Percentiles rank a stretch among this genome's conserved stretches.
Evolutionary conservation across 2,888 invertebrate genomes (phyloP).

Genomic region (Clivina fossor): DNA sequence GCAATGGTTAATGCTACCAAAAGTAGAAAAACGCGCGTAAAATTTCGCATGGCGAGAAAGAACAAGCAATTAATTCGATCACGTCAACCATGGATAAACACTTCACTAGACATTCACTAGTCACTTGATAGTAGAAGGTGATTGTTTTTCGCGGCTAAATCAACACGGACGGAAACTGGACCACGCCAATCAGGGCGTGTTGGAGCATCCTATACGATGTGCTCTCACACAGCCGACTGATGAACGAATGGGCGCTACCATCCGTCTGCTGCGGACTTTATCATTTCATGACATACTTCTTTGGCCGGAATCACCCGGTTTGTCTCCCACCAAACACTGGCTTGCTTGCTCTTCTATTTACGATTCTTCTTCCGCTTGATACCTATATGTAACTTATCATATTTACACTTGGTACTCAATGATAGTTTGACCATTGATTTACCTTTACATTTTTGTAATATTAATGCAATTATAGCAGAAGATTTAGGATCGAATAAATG

Average conservation of each 20-base stretch:
- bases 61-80: no score
- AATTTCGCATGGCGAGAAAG: no score
- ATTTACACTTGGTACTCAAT: neutral
- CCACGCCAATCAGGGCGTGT: constrained; percentile 49
- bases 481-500: no score
- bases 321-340: constrained; percentile 18
- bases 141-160: constrained; percentile 19
- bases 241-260: constrained; percentile 27
- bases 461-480: no score
- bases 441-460: no score
- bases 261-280: constrained; percentile 43
- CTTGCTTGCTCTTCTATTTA: neutral
- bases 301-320: constrained; percentile 39
- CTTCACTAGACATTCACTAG: constrained; percentile 32
- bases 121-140: no score
- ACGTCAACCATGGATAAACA: constrained; percentile 37
- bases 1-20: no score
- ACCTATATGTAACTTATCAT: neutral
- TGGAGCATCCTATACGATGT: constrained; percentile 25
- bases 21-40: no score
- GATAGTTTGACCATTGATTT: no score
- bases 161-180: constrained; percentile 44
- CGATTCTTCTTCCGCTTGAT: neutral
- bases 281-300: constrained; percentile 53
- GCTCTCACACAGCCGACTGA: constrained; percentile 20